Base-by-base conservation (phyloP, 2,113 vertebrate species). In the Dryoscopus gambensis region DNA sequence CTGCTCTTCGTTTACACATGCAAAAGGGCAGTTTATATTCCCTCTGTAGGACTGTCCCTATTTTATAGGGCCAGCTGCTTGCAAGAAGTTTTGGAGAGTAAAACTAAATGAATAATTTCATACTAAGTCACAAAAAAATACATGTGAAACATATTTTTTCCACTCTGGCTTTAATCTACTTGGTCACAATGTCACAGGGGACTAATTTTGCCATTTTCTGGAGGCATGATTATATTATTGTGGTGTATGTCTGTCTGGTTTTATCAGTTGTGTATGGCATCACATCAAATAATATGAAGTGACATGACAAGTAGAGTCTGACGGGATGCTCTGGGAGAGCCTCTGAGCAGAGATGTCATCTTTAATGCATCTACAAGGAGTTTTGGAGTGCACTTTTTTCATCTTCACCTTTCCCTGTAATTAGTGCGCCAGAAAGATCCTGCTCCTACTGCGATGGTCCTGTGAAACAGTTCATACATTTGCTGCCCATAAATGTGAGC, bases 201-300 rank as follows among this genome's bases (percentile, higher is more conserved):
- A 96, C 83, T 95, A 80, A 94, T 95, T 90, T 82, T 92, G 60
- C 62, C 25, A 35, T 93, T 96, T 97, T 93, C 93, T 97, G 70
- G 70, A 96, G 91, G 84, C 86, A 94, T 0, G 3, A 82, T 89
- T 67, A 30, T 65, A 49, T 93, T 95, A 84, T 63, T 79, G 25
- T 83, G 89, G 52, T 90, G 76, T 96, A 37, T 5, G 2, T 96
- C 92, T 93, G 90, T 90, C 83, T 70, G 79, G 53, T 90, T 90
- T 88, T 90, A 87, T 96, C 88, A 65, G 57, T 47, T 0, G 0
- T 1, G 2, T 78, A 31, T 53, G 76, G 65, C 60, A 91, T 73
- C 68, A 33, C 4, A 9, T 84, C 81, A 93, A 70, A 92, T 95
- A 92, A 96, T 59, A 19, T 24, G 73, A 96, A 92, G 75, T 92